Conservation (phyloP, 1,140 invertebrate species). For the Orius laevigatus region DNA sequence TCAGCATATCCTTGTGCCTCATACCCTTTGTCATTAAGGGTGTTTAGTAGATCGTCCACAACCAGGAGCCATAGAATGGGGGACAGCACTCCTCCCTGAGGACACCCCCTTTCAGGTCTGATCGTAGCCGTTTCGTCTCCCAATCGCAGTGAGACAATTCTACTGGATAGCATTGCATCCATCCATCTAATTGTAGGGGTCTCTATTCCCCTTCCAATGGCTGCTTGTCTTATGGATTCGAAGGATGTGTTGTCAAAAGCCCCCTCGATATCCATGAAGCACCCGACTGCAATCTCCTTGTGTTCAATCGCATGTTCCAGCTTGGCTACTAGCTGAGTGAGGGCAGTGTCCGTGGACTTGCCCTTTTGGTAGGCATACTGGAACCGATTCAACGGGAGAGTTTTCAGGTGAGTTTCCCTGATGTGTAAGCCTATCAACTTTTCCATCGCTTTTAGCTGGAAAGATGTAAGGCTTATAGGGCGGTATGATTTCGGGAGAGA, state of each 20-base stretch:
- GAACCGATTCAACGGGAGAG: not conserved
- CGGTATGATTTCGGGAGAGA: slow-evolving; percentile 9
- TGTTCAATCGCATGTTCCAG: not conserved
- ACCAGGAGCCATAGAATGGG: slow-evolving; percentile 16
- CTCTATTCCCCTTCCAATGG: not conserved
- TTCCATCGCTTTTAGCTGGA: slow-evolving; percentile 15
- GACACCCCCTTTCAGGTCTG: slow-evolving; percentile 4
- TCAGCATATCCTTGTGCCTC: slow-evolving; percentile 2
- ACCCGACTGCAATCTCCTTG: not conserved
- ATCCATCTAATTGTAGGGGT: slow-evolving; percentile 1
- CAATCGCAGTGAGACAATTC: not conserved
- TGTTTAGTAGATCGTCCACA: slow-evolving; percentile 8
- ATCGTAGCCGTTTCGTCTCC: not conserved
- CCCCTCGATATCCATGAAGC: slow-evolving; percentile 16
- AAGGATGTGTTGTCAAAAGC: slow-evolving; percentile 16
- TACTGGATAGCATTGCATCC: not conserved
- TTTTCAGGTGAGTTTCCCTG: not conserved
- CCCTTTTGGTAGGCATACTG: slow-evolving; percentile 8
- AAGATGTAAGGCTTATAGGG: slow-evolving; percentile 16
- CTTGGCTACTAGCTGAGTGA: not conserved
- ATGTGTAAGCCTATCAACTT: slow-evolving; percentile 2
- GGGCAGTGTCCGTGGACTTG: not conserved
- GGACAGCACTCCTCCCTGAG: slow-evolving; percentile 17
- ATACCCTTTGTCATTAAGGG: not conserved
- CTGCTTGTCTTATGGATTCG: slow-evolving; percentile 4